Percentiles rank a stretch among this genome's conserved stretches.
Conservation (phyloP, 1,140 invertebrate species). For the Plutomurus gul region DNA sequence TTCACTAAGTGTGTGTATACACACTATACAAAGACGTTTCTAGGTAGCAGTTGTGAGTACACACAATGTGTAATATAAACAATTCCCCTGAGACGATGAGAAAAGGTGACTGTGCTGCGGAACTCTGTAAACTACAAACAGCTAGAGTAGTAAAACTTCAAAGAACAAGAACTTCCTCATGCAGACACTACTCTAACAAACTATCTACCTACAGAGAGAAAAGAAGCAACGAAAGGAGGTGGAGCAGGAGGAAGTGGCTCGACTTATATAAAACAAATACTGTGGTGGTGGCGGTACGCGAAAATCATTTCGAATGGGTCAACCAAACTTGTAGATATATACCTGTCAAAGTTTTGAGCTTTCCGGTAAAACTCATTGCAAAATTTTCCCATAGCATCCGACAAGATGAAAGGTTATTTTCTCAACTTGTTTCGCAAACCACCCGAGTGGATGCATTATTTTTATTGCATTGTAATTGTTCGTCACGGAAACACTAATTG, state of each 20-base stretch:
- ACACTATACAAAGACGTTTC: too few relatives aligned
- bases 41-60: neutral
- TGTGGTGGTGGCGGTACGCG: too few relatives aligned
- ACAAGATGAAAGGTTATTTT: conserved; percentile 14
- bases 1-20: too few relatives aligned
- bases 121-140: neutral
- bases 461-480: neutral
- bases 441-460: neutral
- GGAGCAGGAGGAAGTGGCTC: too few relatives aligned
- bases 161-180: conserved; percentile 7
- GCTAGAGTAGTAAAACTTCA: neutral
- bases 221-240: neutral
- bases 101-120: neutral
- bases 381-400: conserved; percentile 12
- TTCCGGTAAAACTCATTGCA: neutral
- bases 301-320: too few relatives aligned
- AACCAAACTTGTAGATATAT: neutral
- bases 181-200: conserved; percentile 9
- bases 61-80: neutral
- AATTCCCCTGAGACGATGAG: neutral
- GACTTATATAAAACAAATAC: too few relatives aligned
- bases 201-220: neutral
- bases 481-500: too few relatives aligned
- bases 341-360: conserved; percentile 14
- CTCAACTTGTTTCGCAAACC: neutral